Base-by-base conservation (phyloP, 1,140 invertebrate species). In the Danaus plexippus region DNA sequence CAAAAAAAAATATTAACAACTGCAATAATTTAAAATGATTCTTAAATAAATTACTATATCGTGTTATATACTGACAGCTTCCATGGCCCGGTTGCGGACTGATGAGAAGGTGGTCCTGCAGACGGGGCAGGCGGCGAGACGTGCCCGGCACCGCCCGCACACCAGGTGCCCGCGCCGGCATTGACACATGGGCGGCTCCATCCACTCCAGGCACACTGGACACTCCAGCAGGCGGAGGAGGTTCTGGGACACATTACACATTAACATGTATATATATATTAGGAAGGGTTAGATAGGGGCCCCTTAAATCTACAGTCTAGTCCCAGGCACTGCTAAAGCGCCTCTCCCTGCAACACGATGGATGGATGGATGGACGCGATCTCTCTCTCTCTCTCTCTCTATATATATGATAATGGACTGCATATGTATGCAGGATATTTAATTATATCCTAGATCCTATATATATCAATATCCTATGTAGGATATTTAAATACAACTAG, bases 181-280 rank as follows among this genome's bases (percentile, higher is more conserved):
- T 75, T 89, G 89, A 65, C 75, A 69, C 54, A 89, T 88, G 13
- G 89, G 89, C 52, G 89, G 87, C 61, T 88, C 77, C 80, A 89
- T 89, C 62, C 84, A 87, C 63, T 90, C 89, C 65, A 89, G 79
- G 68, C 89, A 90, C 59, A 90, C 89, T 2, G 89, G 89, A 62
- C 89, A 90, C 70, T 90, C 89, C 69, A 90, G 70, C 57, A 89
- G 75, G 0, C 77, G 75, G 43, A 90, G 71, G 50, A 89, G 59
- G 22, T 66, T 72, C 85, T 87, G 54, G 1, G 50, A 9, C 9
- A 43, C 11, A 11, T 45, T 12, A 50, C 41, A 22, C 10, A 9
- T 10, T 13, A n/a, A 46, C 46, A 45, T 11, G 7, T 15, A 43
- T 48, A n/a, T 10, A 46, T 15, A 53, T 32, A 45, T 40, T n/a